Percentiles rank a stretch among this genome's conserved stretches.
Conservation (phyloP, 2,797 vertebrate genomes). For the Rhinatrema bivittatum region DNA sequence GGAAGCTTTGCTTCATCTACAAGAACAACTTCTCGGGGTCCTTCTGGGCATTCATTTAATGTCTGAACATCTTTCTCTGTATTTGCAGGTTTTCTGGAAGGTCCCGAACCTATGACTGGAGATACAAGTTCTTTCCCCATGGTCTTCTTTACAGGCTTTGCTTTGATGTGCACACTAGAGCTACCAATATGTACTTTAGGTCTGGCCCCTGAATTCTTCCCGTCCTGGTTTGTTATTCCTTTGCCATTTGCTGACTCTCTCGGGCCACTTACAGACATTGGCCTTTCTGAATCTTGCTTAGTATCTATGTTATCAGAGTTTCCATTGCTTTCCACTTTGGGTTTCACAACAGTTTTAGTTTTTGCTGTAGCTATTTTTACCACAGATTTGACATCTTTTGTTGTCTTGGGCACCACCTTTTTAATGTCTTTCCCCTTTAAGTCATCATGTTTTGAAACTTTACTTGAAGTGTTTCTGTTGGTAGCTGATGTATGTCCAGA, state of each 20-base stretch:
- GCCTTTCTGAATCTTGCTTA: no score
- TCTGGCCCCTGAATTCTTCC: conserved; percentile 68
- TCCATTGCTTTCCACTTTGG: conserved; percentile 63
- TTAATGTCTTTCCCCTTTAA: conserved; percentile 67
- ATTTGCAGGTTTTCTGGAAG: conserved; percentile 35
- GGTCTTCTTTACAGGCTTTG: conserved; percentile 60
- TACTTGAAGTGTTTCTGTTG: conserved; percentile 56
- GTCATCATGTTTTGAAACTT: conserved; percentile 63
- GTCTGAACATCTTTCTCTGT: conserved; percentile 32
- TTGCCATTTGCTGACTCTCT: conserved; percentile 52
- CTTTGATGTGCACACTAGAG: conserved; percentile 47
- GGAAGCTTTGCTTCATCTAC: conserved; percentile 41
- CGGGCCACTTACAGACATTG: conserved; percentile 48
- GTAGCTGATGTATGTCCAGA: conserved; percentile 55
- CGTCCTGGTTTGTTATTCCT: conserved; percentile 61
- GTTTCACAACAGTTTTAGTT: conserved; percentile 60
- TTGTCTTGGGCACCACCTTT: conserved; percentile 50
- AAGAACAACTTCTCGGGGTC: conserved; percentile 36
- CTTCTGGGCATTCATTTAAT: conserved; percentile 25
- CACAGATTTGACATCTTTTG: conserved; percentile 59
- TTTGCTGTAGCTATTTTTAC: conserved; percentile 63
- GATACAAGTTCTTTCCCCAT: conserved; percentile 51
- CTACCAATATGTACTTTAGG: conserved; percentile 69
- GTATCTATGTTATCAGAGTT: no score
- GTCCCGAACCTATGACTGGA: conserved; percentile 23